These are phyloP conservation scores for Emmelina monodactyla DNA, from an alignment of 2,888 invertebrate species.

Conservation along the genomic window DNA sequence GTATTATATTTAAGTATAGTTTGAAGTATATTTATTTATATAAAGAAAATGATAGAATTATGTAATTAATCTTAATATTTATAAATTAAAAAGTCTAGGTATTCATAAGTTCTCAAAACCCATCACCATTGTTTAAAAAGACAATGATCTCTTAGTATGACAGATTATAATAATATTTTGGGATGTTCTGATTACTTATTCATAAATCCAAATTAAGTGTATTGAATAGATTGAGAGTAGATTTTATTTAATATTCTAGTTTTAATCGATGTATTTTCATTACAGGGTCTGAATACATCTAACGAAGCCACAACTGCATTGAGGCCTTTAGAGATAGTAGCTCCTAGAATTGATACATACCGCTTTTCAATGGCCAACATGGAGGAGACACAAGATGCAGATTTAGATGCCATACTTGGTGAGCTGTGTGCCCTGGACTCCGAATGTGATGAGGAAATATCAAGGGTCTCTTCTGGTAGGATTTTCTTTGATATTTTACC, in stretches of 20 bases:
- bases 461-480: slow-evolving; percentile 48
- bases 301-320: slow-evolving; percentile 59
- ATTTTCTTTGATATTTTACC: too few relatives aligned
- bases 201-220: background rate
- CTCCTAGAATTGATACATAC: slow-evolving; percentile 88
- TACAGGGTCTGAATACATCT: slow-evolving; percentile 73
- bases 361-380: slow-evolving; percentile 96
- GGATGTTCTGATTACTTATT: slow-evolving; percentile 23
- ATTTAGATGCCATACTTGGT: slow-evolving; percentile 95
- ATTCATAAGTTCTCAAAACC: too few relatives aligned
- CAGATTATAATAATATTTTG: slow-evolving; percentile 30
- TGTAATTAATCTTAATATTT: too few relatives aligned
- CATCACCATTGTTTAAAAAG: slow-evolving; percentile 32
- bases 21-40: too few relatives aligned
- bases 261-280: slow-evolving; percentile 23
- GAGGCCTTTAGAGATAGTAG: slow-evolving; percentile 75
- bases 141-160: too few relatives aligned
- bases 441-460: slow-evolving; percentile 67
- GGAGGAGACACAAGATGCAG: slow-evolving; percentile 95
- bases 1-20: too few relatives aligned
- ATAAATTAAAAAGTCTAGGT: too few relatives aligned
- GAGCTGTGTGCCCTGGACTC: slow-evolving; percentile 92
- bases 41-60: too few relatives aligned
- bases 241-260: too few relatives aligned
- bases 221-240: too few relatives aligned